Evolutionary conservation across 1,140 invertebrate genomes (phyloP), one percentile per base, ranked within the genome.

Genomic region (Apis laboriosa): DNA sequence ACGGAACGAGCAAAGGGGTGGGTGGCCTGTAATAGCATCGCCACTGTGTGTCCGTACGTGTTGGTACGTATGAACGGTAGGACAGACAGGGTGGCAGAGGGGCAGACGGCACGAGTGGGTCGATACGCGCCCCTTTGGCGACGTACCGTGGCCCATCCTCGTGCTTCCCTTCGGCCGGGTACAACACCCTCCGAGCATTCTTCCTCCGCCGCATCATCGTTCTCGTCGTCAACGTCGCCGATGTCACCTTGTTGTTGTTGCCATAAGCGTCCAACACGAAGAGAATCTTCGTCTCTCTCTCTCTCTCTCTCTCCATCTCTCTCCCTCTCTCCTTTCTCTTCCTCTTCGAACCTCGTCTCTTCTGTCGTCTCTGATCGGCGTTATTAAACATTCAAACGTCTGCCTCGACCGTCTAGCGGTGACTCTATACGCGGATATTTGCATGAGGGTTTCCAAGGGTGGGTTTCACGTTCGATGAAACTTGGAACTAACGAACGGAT

Each of bases 81-180:
- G 53, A 87, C 74, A 82, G 80, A 82, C 74, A 77, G 81, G 74
- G 77, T 74, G 85, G 80, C 51, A 77, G 85, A 74, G 86, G 74
- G 83, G 75, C 49, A 71, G 86, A 87, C 78, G 77, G 87, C 75
- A 81, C 58, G 77, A 82, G 81, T 88, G 84, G 90, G 90, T 91
- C 90, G 90, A 90, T 91, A 91, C 84, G 82, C 86, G 86, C 86
- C 90, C 89, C 86, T 89, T 89, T 67, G 88, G 85, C 84, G 87
- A 86, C 90, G 79, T 73, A 72, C 63, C 84, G 73, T 83, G 81
- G 73, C 74, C 77, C 85, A 86, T 89, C 83, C 86, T 85, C 74
- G 67, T 66, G 58, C 43, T 63, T 28, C 66, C 76, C 61, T 60
- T 43, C 34, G 28, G 55, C 55, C 4, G 66, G 64, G 78, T 77